Percentiles rank a stretch among this genome's conserved stretches.
These are phyloP conservation scores for Emys orbicularis DNA, from an alignment of 2,797 vertebrate genomes.

Conservation along the genomic window DNA sequence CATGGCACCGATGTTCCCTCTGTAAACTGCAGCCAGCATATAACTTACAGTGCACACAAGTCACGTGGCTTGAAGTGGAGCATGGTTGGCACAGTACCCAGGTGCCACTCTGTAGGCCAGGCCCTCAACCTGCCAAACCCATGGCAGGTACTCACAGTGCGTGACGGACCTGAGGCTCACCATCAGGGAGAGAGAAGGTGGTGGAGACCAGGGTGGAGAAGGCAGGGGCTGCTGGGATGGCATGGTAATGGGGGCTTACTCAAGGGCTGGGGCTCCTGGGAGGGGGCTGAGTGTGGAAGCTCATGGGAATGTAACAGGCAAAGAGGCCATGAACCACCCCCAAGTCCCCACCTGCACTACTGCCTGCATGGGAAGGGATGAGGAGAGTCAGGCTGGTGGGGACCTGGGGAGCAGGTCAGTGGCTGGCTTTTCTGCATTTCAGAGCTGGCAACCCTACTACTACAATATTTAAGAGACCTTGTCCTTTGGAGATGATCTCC, in stretches of 20 bases:
- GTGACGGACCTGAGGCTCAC: too few species aligned
- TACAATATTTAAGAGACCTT: fast-evolving
- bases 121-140: too few species aligned
- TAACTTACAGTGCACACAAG: not conserved
- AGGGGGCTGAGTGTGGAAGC: not conserved
- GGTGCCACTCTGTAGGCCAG: too few species aligned
- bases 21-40: not conserved
- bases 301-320: not conserved
- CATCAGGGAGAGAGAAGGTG: not conserved
- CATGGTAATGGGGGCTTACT: too few species aligned
- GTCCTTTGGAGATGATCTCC: not conserved
- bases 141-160: not conserved
- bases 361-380: not conserved
- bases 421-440: not conserved
- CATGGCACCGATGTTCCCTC: not conserved
- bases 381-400: not conserved
- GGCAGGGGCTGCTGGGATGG: not conserved
- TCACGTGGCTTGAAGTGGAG: not conserved
- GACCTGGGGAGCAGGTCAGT: not conserved
- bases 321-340: not conserved
- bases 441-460: not conserved
- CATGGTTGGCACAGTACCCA: too few species aligned
- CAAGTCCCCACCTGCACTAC: not conserved
- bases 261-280: too few species aligned
- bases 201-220: not conserved